Percentiles rank a stretch among this genome's conserved stretches.
These are phyloP conservation scores for Hyposoter dolosus DNA, from an alignment of 2,888 invertebrate species.

Conservation along the genomic window DNA sequence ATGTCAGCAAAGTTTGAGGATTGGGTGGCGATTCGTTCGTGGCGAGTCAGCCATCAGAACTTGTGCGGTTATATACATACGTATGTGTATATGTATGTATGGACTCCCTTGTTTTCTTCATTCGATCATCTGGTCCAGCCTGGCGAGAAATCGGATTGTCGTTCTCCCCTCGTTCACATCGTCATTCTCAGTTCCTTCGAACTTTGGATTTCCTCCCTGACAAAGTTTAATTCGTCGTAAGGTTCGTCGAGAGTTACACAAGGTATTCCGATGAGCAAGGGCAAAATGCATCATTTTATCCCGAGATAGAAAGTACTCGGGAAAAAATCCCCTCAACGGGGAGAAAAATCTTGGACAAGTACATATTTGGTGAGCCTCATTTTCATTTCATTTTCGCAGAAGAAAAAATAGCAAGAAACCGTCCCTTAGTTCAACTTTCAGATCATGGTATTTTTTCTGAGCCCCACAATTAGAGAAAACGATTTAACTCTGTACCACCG, in stretches of 20 bases:
- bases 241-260: conserved; percentile 40
- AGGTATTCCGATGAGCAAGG: conserved; percentile 17
- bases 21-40: conserved; percentile 38
- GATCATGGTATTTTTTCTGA: too few relatives aligned
- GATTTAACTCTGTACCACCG: too few relatives aligned
- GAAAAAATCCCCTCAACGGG: too few relatives aligned
- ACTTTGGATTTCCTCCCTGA: conserved; percentile 60
- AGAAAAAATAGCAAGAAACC: too few relatives aligned
- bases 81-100: conserved; percentile 16
- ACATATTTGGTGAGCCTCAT: too few relatives aligned
- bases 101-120: conserved; percentile 38
- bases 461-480: too few relatives aligned
- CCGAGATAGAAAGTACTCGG: neutral
- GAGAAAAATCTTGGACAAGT: too few relatives aligned
- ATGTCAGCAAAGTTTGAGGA: conserved; percentile 43
- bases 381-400: too few relatives aligned
- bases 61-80: conserved; percentile 4
- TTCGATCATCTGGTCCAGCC: conserved; percentile 11
- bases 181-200: conserved; percentile 43
- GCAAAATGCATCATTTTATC: neutral
- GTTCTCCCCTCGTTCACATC: conserved; percentile 18
- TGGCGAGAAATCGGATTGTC: conserved; percentile 63
- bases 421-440: too few relatives aligned
- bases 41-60: conserved; percentile 49
- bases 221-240: conserved; percentile 66